Evolutionary conservation across 2,113 vertebrate species (phyloP).

Genomic region (Dicerorhinus sumatrensis): DNA sequence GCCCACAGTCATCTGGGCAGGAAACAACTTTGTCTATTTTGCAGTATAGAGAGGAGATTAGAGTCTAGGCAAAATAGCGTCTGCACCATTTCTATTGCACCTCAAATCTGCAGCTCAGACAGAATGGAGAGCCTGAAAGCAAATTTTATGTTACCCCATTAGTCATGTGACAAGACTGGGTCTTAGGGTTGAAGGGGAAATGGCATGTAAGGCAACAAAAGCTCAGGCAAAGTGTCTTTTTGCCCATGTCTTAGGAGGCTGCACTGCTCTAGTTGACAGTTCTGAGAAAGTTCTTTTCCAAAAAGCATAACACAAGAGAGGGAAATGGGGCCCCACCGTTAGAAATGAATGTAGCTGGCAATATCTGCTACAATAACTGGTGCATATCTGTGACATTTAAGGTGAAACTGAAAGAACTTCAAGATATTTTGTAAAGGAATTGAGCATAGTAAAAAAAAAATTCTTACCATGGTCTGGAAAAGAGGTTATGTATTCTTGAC

Average conservation of each 20-base stretch:
- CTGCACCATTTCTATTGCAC: neutral
- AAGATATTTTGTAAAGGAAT: constrained; percentile 47
- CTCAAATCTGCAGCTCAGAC: neutral
- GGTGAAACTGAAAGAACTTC: neutral
- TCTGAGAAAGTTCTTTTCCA: neutral
- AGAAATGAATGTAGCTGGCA: constrained; percentile 21
- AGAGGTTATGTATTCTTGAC: neutral
- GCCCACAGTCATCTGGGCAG: neutral
- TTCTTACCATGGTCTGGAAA: neutral
- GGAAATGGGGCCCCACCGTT: neutral
- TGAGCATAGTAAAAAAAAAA: neutral
- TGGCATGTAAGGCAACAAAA: neutral
- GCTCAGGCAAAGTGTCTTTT: neutral
- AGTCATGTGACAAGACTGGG: neutral
- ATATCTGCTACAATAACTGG: constrained; percentile 19
- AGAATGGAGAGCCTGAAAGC: neutral
- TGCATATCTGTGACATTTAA: constrained; percentile 38
- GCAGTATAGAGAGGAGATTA: neutral
- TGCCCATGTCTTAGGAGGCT: neutral
- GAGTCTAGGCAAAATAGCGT: neutral
- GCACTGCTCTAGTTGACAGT: neutral
- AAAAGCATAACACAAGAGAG: constrained; percentile 12
- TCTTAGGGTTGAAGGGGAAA: neutral
- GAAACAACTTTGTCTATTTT: constrained; percentile 30
- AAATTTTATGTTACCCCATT: neutral